A percentile compares a stretch with the other conserved stretches of the same genome.
These are phyloP conservation scores for Tarsius wallacei DNA, from an alignment of 2,797 vertebrate species.

Conservation along the genomic window DNA sequence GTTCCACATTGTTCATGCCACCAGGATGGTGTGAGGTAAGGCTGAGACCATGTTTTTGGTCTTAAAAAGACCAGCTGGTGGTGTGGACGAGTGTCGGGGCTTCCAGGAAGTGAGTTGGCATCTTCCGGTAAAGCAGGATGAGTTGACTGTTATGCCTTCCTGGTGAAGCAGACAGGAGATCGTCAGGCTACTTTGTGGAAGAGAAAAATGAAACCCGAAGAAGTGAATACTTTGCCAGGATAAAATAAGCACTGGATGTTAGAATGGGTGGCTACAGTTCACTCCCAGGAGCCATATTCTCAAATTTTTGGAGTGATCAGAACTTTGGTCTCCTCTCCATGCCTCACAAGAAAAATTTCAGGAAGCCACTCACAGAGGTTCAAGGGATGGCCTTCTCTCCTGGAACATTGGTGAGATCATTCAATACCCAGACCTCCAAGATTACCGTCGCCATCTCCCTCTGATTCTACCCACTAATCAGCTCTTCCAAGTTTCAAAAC, in stretches of 20 bases:
- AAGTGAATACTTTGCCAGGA: neutral
- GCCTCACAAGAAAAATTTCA: neutral
- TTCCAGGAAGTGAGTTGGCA: neutral
- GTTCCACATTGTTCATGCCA: neutral
- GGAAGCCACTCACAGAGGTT: neutral
- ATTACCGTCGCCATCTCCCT: neutral
- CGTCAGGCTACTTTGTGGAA: neutral
- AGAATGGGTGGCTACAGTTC: neutral
- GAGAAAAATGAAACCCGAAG: neutral
- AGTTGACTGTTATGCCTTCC: neutral
- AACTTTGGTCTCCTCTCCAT: neutral
- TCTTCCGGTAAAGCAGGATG: too few relatives aligned
- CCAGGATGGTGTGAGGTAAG: neutral
- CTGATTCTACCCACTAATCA: neutral
- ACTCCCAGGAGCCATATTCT: neutral
- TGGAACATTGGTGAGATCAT: neutral
- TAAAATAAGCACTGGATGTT: neutral
- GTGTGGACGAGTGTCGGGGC: neutral
- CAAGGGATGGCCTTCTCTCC: neutral
- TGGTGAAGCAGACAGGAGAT: neutral
- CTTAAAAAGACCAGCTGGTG: neutral
- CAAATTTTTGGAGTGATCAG: neutral
- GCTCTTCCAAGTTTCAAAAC: neutral
- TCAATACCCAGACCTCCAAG: neutral
- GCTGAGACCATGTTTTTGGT: neutral